phyloP scores from a whole-genome alignment of 2,797 vertebrate genomes.

The Neolamprologus multifasciatus region DNA sequence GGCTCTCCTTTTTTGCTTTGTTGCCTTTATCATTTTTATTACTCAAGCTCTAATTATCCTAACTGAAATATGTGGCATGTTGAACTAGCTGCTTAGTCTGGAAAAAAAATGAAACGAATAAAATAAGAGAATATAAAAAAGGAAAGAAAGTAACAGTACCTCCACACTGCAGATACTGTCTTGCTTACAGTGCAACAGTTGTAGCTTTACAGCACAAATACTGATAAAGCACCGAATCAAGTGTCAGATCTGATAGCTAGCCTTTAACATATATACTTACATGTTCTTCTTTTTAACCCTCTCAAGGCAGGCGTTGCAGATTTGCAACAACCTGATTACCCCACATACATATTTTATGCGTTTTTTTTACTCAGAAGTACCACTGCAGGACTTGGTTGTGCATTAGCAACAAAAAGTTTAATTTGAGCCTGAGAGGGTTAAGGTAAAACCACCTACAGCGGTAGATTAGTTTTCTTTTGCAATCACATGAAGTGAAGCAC shows the following conservation, averaged over 20 bases:
- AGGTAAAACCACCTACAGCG: neutral
- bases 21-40: neutral
- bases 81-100: neutral
- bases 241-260: neutral
- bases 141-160: neutral
- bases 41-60: neutral
- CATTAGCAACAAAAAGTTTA: no score
- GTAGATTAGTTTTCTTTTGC: fast-evolving
- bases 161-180: neutral
- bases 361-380: no score
- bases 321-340: no score
- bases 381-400: no score
- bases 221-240: fast-evolving
- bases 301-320: no score
- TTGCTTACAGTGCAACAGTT: neutral
- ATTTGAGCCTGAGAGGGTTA: neutral
- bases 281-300: neutral
- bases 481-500: neutral
- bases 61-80: neutral
- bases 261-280: neutral
- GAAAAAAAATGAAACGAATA: neutral
- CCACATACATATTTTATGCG: fast-evolving
- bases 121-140: neutral
- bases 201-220: neutral
- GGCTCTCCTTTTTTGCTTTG: neutral